Evolutionary conservation across 2,113 vertebrate genomes (phyloP).

Genomic region (Corythornis vintsioides): DNA sequence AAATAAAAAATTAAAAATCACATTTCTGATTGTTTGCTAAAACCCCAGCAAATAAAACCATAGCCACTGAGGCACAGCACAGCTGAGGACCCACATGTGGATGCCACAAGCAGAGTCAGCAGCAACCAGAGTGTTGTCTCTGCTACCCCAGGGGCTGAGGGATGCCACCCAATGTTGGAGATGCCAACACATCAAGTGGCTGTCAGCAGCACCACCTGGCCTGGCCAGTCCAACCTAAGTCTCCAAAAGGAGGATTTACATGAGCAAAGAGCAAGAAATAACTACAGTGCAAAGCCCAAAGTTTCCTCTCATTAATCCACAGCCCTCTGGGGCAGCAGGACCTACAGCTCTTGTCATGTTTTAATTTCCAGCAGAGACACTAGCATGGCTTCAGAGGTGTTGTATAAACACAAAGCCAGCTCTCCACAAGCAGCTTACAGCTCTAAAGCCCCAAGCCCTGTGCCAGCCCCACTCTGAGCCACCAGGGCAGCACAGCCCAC

Average conservation of each 20-base stretch:
- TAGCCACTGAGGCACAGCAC: neutral
- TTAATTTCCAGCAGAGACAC: accelerated
- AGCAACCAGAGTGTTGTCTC: accelerated
- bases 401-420: neutral
- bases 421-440: conserved; percentile 45
- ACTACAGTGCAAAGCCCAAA: neutral
- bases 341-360: neutral
- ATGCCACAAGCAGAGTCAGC: accelerated
- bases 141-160: neutral
- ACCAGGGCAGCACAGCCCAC: accelerated
- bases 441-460: neutral
- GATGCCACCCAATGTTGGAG: neutral
- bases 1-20: neutral
- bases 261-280: neutral
- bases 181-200: accelerated
- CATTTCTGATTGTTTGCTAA: neutral
- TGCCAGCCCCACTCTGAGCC: neutral
- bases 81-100: accelerated
- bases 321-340: neutral
- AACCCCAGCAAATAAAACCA: neutral
- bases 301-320: neutral
- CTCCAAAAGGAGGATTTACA: neutral
- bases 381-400: neutral
- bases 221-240: accelerated
- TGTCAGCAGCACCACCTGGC: neutral